phyloP scores from a whole-genome alignment of 2,888 invertebrate genomes.

The Agrochola circellaris region DNA sequence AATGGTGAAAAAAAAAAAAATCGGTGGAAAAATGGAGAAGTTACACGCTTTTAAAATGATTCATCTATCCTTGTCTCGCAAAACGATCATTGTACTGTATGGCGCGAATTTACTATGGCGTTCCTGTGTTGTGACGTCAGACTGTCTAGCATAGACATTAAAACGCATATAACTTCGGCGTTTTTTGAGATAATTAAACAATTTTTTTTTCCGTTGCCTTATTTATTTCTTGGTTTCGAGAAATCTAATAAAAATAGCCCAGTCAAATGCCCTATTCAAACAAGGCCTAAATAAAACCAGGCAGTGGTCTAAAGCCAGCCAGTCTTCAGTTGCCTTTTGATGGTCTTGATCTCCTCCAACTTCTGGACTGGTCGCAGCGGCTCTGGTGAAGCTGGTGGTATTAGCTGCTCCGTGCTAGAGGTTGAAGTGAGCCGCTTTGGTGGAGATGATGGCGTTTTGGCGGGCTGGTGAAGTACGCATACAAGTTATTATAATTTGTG shows the following conservation, averaged over 20 bases:
- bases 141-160: background rate
- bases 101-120: background rate
- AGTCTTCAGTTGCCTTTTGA: conserved; percentile 90
- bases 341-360: conserved; percentile 89
- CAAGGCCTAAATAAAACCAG: background rate
- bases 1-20: background rate
- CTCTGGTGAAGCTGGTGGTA: conserved; percentile 84
- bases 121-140: background rate
- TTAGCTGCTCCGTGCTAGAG: conserved; percentile 89
- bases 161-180: background rate
- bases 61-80: background rate
- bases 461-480: conserved; percentile 51
- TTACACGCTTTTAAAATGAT: background rate
- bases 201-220: background rate
- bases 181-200: background rate
- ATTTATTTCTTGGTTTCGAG: background rate
- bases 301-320: conserved; percentile 89
- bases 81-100: background rate
- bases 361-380: conserved; percentile 83
- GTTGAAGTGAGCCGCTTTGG: conserved; percentile 80
- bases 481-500: background rate
- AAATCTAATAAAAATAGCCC: background rate
- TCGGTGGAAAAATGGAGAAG: background rate
- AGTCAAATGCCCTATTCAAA: background rate
- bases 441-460: conserved; percentile 73